These are phyloP conservation scores for Saccostrea glomerata DNA, from an alignment of 1,140 invertebrate species.

Conservation along the genomic window DNA sequence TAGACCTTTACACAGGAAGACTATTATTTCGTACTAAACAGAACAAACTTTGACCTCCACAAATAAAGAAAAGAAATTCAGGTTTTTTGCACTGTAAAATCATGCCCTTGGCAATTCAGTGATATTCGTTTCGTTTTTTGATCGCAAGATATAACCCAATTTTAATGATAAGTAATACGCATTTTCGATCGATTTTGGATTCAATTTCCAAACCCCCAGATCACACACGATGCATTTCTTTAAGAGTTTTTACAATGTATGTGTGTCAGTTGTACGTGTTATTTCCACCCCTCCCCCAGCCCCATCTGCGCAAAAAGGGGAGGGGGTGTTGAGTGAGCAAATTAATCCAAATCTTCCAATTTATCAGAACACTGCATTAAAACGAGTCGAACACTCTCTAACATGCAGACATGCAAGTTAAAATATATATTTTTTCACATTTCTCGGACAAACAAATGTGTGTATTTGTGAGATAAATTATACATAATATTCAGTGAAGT, in stretches of 20 bases:
- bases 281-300: too few species aligned
- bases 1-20: not conserved
- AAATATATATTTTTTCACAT: too few species aligned
- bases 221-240: not conserved
- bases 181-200: not conserved
- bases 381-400: too few species aligned
- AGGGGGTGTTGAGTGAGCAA: too few species aligned
- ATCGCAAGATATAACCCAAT: not conserved
- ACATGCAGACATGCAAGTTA: too few species aligned
- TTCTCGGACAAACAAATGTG: too few species aligned
- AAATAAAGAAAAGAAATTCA: not conserved
- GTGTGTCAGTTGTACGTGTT: not conserved
- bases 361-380: too few species aligned
- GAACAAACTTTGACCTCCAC: not conserved
- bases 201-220: not conserved
- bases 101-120: not conserved
- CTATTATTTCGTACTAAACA: slow-evolving; percentile 28
- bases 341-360: too few species aligned
- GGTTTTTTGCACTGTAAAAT: not conserved
- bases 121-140: slow-evolving; percentile 1
- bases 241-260: not conserved
- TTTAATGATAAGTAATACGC: not conserved
- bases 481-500: too few species aligned
- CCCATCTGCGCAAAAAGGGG: too few species aligned
- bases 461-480: too few species aligned